Evolutionary conservation across 1,140 invertebrate genomes (phyloP).

Genomic region (Caenorhabditis latens): DNA sequence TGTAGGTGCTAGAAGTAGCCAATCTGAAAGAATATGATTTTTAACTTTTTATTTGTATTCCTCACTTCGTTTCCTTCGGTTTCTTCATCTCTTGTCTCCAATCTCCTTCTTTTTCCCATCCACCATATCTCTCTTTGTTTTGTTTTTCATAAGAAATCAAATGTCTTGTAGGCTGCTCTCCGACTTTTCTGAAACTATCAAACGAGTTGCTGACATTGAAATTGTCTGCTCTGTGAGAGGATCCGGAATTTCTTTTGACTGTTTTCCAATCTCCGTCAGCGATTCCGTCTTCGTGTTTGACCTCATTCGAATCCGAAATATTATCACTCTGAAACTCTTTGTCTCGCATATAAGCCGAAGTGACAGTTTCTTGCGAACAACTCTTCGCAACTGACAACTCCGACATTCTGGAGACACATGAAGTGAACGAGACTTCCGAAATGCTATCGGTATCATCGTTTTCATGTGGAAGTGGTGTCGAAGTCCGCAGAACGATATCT

Average conservation of each 20-base stretch:
- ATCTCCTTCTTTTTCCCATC: background rate
- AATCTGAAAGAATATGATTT: background rate
- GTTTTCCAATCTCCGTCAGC: too few species aligned
- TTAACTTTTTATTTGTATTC: too few species aligned
- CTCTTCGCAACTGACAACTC: background rate
- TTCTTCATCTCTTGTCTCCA: background rate
- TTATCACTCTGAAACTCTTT: background rate
- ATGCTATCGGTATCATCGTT: background rate
- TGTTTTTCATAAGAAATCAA: background rate
- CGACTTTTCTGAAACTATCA: too few species aligned
- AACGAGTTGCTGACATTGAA: too few species aligned
- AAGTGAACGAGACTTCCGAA: constrained; percentile 2
- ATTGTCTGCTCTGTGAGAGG: too few species aligned
- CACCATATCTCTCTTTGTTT: constrained; percentile 33
- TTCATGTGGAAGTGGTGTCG: background rate
- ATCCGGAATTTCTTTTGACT: too few species aligned
- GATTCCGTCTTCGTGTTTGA: background rate
- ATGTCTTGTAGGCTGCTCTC: too few species aligned
- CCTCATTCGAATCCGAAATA: background rate
- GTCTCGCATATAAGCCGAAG: background rate
- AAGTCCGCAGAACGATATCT: background rate
- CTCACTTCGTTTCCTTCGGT: background rate
- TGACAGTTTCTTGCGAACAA: constrained; percentile 15
- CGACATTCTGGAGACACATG: background rate
- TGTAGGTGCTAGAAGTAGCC: background rate